These are phyloP conservation scores for Euzophera pinguis DNA, from an alignment of 2,888 invertebrate genomes.

Conservation along the genomic window DNA sequence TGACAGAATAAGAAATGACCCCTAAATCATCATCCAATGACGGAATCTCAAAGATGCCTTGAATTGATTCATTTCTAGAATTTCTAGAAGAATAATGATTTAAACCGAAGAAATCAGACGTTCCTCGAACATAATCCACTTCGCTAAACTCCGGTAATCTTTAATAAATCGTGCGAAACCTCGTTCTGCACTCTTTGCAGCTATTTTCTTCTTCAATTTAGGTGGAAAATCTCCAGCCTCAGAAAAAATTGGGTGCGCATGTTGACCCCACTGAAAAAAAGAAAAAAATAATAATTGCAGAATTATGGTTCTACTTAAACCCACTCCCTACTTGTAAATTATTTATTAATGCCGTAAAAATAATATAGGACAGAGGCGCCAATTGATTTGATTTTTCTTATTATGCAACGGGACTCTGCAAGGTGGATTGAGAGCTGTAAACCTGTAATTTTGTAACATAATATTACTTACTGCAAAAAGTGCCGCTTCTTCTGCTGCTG, in stretches of 20 bases:
- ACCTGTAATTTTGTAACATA: too few species aligned
- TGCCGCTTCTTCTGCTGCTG: slow-evolving; percentile 47
- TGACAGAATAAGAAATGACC: slow-evolving; percentile 24
- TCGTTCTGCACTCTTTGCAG: slow-evolving; percentile 69
- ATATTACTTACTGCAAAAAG: slow-evolving; percentile 10
- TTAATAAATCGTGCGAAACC: slow-evolving; percentile 55
- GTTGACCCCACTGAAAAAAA: slow-evolving; percentile 74
- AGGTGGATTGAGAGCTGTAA: too few species aligned
- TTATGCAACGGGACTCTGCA: too few species aligned
- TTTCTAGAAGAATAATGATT: slow-evolving; percentile 81
- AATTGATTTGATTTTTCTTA: too few species aligned
- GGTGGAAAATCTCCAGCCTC: slow-evolving; percentile 80
- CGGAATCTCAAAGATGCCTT: slow-evolving; percentile 21
- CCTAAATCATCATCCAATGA: slow-evolving; percentile 31
- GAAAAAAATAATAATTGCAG: too few species aligned
- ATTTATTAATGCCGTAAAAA: too few species aligned
- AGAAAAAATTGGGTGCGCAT: slow-evolving; percentile 80
- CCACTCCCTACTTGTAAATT: too few species aligned
- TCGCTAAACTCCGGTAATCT: slow-evolving; percentile 67
- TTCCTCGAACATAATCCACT: slow-evolving; percentile 41
- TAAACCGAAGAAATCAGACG: slow-evolving; percentile 62
- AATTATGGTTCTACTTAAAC: too few species aligned
- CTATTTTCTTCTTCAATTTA: slow-evolving; percentile 77
- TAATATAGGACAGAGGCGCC: too few species aligned
- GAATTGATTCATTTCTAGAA: slow-evolving; percentile 30